phyloP scores from a whole-genome alignment of 2,888 invertebrate species.

The Lutraria lutraria region DNA sequence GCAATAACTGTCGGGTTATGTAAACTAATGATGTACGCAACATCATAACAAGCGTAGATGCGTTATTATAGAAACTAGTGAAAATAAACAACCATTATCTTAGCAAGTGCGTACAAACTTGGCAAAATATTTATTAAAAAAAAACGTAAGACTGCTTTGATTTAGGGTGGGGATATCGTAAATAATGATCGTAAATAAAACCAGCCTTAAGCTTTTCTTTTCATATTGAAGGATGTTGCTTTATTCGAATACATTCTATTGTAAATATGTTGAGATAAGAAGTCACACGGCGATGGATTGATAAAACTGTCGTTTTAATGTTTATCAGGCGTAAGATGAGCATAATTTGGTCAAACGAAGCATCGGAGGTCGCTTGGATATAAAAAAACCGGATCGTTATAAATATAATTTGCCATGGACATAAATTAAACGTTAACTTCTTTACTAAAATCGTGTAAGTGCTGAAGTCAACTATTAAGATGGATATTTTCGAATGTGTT shows the following conservation, averaged over 20 bases:
- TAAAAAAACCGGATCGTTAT: background rate
- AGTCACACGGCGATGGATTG: background rate
- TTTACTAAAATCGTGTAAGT: background rate
- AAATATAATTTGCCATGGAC: background rate
- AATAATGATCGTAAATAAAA: background rate
- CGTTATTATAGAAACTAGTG: background rate
- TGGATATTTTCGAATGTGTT: background rate
- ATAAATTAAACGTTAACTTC: background rate
- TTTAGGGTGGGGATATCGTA: background rate
- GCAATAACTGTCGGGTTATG: constrained; percentile 3
- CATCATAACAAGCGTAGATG: background rate
- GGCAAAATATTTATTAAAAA: background rate
- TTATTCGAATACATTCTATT: background rate
- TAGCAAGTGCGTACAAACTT: background rate
- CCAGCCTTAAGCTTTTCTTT: background rate
- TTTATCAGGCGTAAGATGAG: too few relatives aligned
- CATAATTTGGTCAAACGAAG: background rate
- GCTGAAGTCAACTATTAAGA: background rate
- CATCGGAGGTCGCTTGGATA: background rate
- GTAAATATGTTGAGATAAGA: background rate
- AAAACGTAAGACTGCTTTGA: background rate
- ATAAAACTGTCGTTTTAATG: background rate
- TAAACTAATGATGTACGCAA: background rate
- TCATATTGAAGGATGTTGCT: background rate
- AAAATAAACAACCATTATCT: background rate